phyloP scores from a whole-genome alignment of 2,113 vertebrate species.

The Sterna hirundo region DNA sequence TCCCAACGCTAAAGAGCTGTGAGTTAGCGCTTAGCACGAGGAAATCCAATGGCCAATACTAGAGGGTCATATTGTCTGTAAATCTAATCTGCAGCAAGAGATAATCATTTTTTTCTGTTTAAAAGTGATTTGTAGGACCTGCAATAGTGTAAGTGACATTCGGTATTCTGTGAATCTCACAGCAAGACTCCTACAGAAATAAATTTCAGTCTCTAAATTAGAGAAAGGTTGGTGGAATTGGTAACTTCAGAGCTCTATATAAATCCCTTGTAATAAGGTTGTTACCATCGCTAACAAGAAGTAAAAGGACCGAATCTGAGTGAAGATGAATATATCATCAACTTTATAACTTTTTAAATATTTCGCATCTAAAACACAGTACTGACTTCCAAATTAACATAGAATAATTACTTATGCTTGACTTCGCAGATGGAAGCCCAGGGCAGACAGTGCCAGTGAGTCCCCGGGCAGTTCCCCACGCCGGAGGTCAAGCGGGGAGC shows the following conservation, averaged over 20 bases:
- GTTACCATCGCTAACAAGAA: not conserved
- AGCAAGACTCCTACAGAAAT: not conserved
- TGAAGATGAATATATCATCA: not conserved
- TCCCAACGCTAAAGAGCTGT: not conserved
- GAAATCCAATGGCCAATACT: not conserved
- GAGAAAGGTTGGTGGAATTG: not conserved
- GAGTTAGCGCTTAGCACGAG: not conserved
- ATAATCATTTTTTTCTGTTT: not conserved
- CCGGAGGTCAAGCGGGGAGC: not conserved
- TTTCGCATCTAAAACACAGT: not conserved
- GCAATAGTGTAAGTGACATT: not conserved
- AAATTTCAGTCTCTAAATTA: not conserved
- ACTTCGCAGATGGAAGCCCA: not conserved
- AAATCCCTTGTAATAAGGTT: slow-evolving; percentile 22
- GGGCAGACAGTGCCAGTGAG: not conserved
- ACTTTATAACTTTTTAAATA: not conserved
- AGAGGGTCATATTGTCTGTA: not conserved
- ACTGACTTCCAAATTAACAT: not conserved
- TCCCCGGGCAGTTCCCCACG: not conserved
- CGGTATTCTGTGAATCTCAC: not conserved
- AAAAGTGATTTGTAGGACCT: slow-evolving; percentile 43
- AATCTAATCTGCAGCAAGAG: slow-evolving; percentile 8
- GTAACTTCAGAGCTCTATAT: not conserved
- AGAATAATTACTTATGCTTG: not conserved
- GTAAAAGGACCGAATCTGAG: not conserved